phyloP scores from a whole-genome alignment of 1,140 invertebrate species.

The Apis dorsata region DNA sequence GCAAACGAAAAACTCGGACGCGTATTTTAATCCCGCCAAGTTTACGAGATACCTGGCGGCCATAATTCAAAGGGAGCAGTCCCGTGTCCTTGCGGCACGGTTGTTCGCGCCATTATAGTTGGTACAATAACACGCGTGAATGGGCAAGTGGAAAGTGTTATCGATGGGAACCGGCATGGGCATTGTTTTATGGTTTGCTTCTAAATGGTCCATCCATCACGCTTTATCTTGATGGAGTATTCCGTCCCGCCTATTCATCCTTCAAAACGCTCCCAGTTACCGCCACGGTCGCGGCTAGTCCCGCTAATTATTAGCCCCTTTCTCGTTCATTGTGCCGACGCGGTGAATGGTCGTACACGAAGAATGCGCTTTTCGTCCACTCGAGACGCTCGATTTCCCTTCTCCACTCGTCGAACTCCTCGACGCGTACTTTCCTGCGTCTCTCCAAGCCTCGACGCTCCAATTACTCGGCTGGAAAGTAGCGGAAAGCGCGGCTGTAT shows the following conservation, averaged over 20 bases:
- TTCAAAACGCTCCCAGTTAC: slow-evolving; percentile 46
- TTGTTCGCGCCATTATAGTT: slow-evolving; percentile 41
- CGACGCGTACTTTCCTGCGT: neutral
- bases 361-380: slow-evolving; percentile 14
- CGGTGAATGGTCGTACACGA: slow-evolving; percentile 31
- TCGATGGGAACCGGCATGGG: slow-evolving; percentile 60
- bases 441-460: neutral
- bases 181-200: slow-evolving; percentile 63
- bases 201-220: slow-evolving; percentile 65
- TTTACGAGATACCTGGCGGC: neutral
- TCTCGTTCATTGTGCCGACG: slow-evolving; percentile 43
- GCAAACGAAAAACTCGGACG: neutral
- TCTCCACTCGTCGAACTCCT: neutral
- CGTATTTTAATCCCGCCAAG: slow-evolving; percentile 13
- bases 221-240: slow-evolving; percentile 64
- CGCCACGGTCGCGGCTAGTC: slow-evolving; percentile 14
- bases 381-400: neutral
- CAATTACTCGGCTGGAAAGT: neutral
- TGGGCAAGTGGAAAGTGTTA: slow-evolving; percentile 58
- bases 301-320: slow-evolving; percentile 54
- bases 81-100: slow-evolving; percentile 20
- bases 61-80: slow-evolving; percentile 28
- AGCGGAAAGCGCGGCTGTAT: neutral
- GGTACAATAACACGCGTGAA: slow-evolving; percentile 50
- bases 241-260: slow-evolving; percentile 57